Conservation (phyloP, 2,888 invertebrate species). For the Serripes groenlandicus region DNA sequence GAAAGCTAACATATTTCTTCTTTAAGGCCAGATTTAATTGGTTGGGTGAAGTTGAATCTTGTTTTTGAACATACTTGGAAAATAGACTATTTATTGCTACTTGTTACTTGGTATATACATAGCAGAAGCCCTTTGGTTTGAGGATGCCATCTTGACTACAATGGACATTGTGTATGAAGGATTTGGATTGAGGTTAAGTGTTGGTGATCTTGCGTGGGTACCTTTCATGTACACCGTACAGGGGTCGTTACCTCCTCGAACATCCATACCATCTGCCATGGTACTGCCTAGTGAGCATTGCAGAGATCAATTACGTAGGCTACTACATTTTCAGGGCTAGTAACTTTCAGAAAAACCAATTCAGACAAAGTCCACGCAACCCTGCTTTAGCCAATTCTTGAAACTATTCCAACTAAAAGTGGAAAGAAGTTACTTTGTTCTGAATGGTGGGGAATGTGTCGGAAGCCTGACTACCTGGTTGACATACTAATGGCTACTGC, state of each 20-base stretch:
- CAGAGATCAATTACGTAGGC: constrained; percentile 88
- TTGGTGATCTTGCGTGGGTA: constrained; percentile 90
- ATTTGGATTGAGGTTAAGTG: constrained; percentile 91
- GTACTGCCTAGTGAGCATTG: constrained; percentile 79
- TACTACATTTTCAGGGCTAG: constrained; percentile 91
- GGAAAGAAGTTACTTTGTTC: constrained; percentile 93
- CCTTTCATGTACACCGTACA: constrained; percentile 91
- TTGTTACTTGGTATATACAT: constrained; percentile 88
- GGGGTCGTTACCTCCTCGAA: constrained; percentile 91
- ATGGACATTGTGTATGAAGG: constrained; percentile 92
- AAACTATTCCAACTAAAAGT: constrained; percentile 82
- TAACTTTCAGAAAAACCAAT: constrained; percentile 93
- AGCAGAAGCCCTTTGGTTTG: constrained; percentile 89
- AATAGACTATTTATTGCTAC: constrained; percentile 77
- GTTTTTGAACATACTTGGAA: constrained; percentile 75
- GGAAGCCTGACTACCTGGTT: constrained; percentile 96
- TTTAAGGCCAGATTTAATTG: constrained; percentile 86
- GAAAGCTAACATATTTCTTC: no score
- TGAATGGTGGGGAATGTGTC: constrained; percentile 91
- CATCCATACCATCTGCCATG: constrained; percentile 84
- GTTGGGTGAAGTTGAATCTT: constrained; percentile 85
- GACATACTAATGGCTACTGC: constrained; percentile 92
- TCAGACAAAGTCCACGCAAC: constrained; percentile 92
- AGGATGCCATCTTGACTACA: constrained; percentile 89
- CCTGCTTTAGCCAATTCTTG: constrained; percentile 90